Percentiles rank a stretch among this genome's conserved stretches.
These are phyloP conservation scores for Ptychochromis oligacanthus DNA, from an alignment of 2,113 vertebrate genomes.

Conservation along the genomic window DNA sequence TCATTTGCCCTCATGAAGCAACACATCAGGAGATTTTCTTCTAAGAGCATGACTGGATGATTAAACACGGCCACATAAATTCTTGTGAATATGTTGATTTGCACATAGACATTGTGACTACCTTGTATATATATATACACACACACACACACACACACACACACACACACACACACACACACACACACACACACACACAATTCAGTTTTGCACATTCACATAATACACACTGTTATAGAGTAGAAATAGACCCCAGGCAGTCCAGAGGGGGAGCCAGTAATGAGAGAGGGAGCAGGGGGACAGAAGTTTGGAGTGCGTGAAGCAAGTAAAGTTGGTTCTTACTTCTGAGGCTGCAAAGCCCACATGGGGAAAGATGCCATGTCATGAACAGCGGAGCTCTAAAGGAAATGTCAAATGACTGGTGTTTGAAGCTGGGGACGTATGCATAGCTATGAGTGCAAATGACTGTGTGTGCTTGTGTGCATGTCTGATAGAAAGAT, in stretches of 20 bases:
- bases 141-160: conserved; percentile 11
- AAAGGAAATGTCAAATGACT: conserved; percentile 63
- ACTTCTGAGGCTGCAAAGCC: conserved; percentile 58
- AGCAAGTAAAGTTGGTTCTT: conserved; percentile 57
- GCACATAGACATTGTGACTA: neutral
- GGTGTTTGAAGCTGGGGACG: conserved; percentile 62
- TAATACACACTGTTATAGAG: conserved; percentile 12
- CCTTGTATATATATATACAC: neutral
- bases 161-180: neutral
- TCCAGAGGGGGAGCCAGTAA: conserved; percentile 60
- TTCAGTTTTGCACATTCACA: conserved; percentile 6
- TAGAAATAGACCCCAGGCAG: conserved; percentile 56
- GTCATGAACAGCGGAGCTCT: conserved; percentile 61
- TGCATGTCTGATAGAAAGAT: conserved; percentile 12
- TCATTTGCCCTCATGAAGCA: conserved; percentile 35
- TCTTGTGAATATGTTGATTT: neutral
- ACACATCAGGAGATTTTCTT: conserved; percentile 22
- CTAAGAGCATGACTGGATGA: conserved; percentile 21
- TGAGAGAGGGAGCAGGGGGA: conserved; percentile 58
- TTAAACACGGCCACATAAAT: conserved; percentile 1
- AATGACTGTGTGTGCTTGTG: conserved; percentile 34
- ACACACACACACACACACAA: conserved; percentile 21
- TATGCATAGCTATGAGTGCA: conserved; percentile 34
- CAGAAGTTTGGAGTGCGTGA: conserved; percentile 63
- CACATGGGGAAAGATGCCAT: conserved; percentile 56